Base-by-base conservation (phyloP, 2,113 vertebrate genomes). In the Crotalus tigris region DNA sequence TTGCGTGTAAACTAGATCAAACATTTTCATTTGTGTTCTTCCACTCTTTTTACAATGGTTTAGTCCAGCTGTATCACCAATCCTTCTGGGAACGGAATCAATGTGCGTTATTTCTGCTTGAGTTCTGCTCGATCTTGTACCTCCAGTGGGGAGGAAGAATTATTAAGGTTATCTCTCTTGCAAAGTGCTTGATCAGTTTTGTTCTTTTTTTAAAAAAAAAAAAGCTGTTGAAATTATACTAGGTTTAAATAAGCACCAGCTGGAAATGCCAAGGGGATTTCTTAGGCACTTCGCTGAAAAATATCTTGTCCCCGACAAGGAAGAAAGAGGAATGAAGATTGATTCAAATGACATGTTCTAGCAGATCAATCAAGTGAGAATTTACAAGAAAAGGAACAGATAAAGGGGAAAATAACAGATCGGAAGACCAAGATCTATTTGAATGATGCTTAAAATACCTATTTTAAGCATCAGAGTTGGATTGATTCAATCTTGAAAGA, bases 161-260 rank as follows among this genome's bases (percentile, higher is more conserved):
- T 91, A 96, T 96, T 96, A 94, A 95, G 96, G 96, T 96, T 95
- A 95, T 96, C 94, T 95, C 93, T 96, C 69, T 96, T 92, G 93
- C 95, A 89, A 87, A 96, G 93, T 81, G 90, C 96, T 96, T 95
- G 95, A 94, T 92, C 95, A 93, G 93, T 19, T 81, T 81, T 39
- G 29, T 5, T 69, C 64, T 69, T 69, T n/a, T 6, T 5, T 5
- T 5, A 2, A 15, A 69, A 15, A 97, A 92, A 96, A 93, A 94
- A 97, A 95, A 96, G 95, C 96, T 96, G 94, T 96, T 96, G 95
- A 96, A 97, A 97, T 96, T 96, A 97, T 95, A 96, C 95, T 96
- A 94, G 95, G 94, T 95, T 90, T 97, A 97, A 97, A 97, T 95
- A 96, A 96, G 94, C 95, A 93, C 95, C 61, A 0, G 92, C 95